These are phyloP conservation scores for Podilymbus podiceps DNA, from an alignment of 2,113 vertebrate genomes.

Conservation along the genomic window DNA sequence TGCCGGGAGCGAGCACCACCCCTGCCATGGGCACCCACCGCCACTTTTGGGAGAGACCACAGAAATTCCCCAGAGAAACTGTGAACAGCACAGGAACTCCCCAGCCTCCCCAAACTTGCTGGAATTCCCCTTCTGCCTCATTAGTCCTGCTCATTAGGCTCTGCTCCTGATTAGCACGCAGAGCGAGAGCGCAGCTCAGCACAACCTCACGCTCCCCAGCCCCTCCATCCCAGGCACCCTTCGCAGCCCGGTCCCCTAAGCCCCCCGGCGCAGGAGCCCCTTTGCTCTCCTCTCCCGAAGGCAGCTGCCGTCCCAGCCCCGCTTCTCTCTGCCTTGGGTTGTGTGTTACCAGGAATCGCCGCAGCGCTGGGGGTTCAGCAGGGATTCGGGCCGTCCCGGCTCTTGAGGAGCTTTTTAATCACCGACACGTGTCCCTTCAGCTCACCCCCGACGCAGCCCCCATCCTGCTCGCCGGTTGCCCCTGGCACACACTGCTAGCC, in stretches of 20 bases:
- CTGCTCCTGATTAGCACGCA: not conserved
- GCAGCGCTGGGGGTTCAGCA: not conserved
- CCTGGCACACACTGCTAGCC: fast-evolving
- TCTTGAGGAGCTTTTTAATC: not conserved
- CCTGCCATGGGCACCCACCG: fast-evolving
- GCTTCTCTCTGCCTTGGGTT: not conserved
- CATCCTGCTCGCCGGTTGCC: not conserved
- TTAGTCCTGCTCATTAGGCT: not conserved
- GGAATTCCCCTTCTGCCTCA: not conserved
- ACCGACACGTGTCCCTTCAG: not conserved
- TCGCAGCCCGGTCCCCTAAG: fast-evolving
- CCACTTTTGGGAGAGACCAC: not conserved
- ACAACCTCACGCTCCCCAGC: not conserved
- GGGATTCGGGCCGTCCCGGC: not conserved
- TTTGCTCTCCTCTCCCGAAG: not conserved
- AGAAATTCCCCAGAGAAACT: not conserved
- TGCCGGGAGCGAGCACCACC: not conserved
- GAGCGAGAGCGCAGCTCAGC: not conserved
- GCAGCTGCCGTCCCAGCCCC: not conserved
- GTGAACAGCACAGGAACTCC: not conserved
- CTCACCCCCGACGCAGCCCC: not conserved
- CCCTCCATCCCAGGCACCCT: not conserved
- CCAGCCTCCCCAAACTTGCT: not conserved
- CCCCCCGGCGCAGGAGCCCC: not conserved
- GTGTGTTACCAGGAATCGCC: not conserved